phyloP scores from a whole-genome alignment of 2,888 invertebrate genomes.

The Eucera pruinosa region DNA sequence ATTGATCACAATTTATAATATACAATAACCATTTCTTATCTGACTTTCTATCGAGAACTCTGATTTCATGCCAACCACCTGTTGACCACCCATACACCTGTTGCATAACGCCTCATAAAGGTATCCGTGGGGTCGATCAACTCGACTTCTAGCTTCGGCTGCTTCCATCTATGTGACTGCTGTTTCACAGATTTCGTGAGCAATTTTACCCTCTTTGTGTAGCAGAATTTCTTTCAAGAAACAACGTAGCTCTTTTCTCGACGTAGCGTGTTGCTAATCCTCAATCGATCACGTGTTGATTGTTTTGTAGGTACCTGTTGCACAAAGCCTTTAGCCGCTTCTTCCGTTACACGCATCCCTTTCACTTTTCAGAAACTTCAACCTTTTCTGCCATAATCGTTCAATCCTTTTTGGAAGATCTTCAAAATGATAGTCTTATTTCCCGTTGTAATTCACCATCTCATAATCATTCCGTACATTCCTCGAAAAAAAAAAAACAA shows the following conservation, averaged over 20 bases:
- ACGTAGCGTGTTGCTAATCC: constrained; percentile 26
- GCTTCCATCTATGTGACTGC: constrained; percentile 37
- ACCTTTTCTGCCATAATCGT: constrained; percentile 11
- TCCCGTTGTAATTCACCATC: neutral
- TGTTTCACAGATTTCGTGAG: constrained; percentile 18
- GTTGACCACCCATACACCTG: constrained; percentile 29
- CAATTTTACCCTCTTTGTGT: constrained; percentile 18
- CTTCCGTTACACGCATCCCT: constrained; percentile 75
- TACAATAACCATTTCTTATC: constrained; percentile 6
- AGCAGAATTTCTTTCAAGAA: constrained; percentile 14
- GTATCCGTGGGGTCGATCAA: constrained; percentile 25
- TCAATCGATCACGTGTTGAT: constrained; percentile 69
- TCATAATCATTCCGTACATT: neutral
- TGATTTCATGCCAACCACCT: constrained; percentile 34
- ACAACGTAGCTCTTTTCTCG: constrained; percentile 22
- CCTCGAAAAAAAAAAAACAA: too few species aligned
- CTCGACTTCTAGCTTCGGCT: constrained; percentile 47
- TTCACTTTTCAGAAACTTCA: constrained; percentile 55
- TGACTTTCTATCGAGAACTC: constrained; percentile 2
- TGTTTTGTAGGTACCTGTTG: constrained; percentile 76
- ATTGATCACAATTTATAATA: neutral
- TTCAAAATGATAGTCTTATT: neutral
- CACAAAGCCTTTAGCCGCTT: constrained; percentile 53
- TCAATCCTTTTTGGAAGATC: neutral
- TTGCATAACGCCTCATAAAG: constrained; percentile 50